Conservation (phyloP, 1,140 invertebrate genomes). For the Drosophila equinoxialis region DNA sequence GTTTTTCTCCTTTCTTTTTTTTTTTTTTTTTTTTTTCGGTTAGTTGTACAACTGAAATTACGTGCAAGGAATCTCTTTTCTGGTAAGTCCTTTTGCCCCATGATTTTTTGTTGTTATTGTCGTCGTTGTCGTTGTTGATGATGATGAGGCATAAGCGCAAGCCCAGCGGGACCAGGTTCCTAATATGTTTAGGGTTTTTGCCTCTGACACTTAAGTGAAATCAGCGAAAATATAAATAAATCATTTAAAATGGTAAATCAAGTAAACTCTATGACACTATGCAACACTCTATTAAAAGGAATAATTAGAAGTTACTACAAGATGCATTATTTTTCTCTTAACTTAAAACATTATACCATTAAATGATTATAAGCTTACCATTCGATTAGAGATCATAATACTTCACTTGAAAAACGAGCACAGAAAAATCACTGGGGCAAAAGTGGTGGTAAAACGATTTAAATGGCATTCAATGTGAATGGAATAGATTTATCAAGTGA, state of each 20-base stretch:
- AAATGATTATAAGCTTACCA: no score
- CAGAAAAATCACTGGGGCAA: no score
- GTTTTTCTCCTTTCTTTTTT: conserved; percentile 15
- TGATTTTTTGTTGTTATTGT: not conserved
- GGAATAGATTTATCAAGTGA: not conserved
- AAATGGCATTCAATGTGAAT: no score
- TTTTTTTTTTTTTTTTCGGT: conserved; percentile 23
- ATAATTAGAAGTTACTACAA: no score
- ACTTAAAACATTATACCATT: no score
- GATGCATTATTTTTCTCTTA: no score
- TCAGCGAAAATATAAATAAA: conserved; percentile 62
- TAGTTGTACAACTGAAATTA: conserved; percentile 45
- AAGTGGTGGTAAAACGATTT: not conserved
- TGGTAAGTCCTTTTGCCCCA: conserved; percentile 13
- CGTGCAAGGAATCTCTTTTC: conserved; percentile 52
- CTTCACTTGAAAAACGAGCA: no score
- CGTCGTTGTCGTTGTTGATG: conserved; percentile 33
- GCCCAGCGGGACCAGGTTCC: conserved; percentile 39
- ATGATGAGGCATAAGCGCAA: conserved; percentile 63
- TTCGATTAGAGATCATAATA: no score
- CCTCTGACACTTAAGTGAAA: conserved; percentile 70
- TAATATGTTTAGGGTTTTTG: conserved; percentile 69
- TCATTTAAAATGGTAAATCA: conserved; percentile 37
- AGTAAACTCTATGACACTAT: conserved; percentile 14
- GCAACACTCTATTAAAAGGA: not conserved